Evolutionary conservation across 2,113 vertebrate genomes (phyloP).

Genomic region (Saimiri boliviensis): DNA sequence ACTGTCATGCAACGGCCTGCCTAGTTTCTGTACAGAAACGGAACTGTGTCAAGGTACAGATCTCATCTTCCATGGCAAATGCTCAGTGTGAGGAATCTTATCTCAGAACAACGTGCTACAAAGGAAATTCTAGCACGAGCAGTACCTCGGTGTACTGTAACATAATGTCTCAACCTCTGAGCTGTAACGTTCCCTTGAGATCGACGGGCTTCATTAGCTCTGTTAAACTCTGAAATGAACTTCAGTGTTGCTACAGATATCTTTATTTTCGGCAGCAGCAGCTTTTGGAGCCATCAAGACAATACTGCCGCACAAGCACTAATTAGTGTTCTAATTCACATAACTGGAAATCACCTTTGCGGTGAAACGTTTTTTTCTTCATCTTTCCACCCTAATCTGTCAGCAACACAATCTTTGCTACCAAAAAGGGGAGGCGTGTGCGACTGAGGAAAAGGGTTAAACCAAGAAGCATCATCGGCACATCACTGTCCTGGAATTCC

Average conservation of each 20-base stretch:
- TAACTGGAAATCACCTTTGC: constrained; percentile 77
- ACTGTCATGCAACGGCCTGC: constrained; percentile 2
- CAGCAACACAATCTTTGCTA: constrained; percentile 67
- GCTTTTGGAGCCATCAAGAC: constrained; percentile 66
- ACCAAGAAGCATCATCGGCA: constrained; percentile 78
- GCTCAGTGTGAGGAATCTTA: constrained; percentile 50
- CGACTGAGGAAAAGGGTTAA: constrained; percentile 82
- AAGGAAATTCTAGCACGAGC: constrained; percentile 56
- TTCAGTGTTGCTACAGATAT: constrained; percentile 41
- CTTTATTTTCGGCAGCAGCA: constrained; percentile 73
- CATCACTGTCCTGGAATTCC: constrained; percentile 89
- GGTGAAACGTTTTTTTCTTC: constrained; percentile 51
- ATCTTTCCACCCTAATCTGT: constrained; percentile 60
- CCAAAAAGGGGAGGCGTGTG: constrained; percentile 66
- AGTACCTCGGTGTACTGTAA: constrained; percentile 44
- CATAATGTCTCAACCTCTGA: constrained; percentile 69
- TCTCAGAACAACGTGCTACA: neutral
- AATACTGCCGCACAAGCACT: constrained; percentile 75
- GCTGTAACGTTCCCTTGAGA: constrained; percentile 70
- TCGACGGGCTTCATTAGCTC: constrained; percentile 76
- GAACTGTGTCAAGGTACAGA: neutral
- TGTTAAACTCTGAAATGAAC: constrained; percentile 73
- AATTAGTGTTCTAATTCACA: constrained; percentile 80
- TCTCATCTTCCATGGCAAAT: neutral
- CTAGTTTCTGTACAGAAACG: constrained; percentile 20